Evolutionary conservation across 2,113 vertebrate species (phyloP).

Genomic region (Thunnus thynnus): DNA sequence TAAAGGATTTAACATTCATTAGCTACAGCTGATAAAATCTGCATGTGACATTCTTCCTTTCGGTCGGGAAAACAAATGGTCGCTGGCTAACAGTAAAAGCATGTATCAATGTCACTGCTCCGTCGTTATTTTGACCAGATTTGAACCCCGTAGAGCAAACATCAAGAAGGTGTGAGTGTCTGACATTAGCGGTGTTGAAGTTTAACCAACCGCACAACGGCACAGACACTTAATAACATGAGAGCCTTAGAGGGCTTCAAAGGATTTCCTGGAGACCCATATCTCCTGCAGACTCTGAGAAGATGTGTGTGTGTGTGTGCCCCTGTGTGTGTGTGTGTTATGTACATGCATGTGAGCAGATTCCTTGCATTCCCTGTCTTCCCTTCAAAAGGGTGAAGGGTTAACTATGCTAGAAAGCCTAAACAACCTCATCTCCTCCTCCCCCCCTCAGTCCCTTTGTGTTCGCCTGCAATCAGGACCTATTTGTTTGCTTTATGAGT

Average conservation of each 20-base stretch:
- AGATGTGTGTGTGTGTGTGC: conserved; percentile 47
- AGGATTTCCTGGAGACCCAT: conserved; percentile 66
- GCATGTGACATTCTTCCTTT: not conserved
- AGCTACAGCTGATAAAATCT: not conserved
- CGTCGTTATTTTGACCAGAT: not conserved
- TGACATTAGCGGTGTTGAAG: conserved; percentile 24
- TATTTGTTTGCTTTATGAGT: conserved; percentile 74
- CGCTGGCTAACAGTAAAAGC: not conserved
- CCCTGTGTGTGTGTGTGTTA: conserved; percentile 36
- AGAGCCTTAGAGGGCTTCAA: conserved; percentile 58
- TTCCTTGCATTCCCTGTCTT: conserved; percentile 75
- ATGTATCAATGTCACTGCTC: not conserved
- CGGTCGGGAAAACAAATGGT: not conserved
- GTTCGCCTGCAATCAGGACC: conserved; percentile 66
- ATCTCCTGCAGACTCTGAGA: conserved; percentile 57
- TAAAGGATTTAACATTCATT: not conserved
- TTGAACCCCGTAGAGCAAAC: conserved; percentile 22
- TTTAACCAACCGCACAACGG: conserved; percentile 50
- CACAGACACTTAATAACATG: conserved; percentile 49
- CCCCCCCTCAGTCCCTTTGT: conserved; percentile 46
- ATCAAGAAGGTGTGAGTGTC: conserved; percentile 17
- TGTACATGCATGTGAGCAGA: conserved; percentile 60
- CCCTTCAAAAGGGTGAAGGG: conserved; percentile 57
- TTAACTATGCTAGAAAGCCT: conserved; percentile 62
- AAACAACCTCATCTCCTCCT: conserved; percentile 65